Base-by-base conservation (phyloP, 2,113 vertebrate species). In the Tapirus terrestris region DNA sequence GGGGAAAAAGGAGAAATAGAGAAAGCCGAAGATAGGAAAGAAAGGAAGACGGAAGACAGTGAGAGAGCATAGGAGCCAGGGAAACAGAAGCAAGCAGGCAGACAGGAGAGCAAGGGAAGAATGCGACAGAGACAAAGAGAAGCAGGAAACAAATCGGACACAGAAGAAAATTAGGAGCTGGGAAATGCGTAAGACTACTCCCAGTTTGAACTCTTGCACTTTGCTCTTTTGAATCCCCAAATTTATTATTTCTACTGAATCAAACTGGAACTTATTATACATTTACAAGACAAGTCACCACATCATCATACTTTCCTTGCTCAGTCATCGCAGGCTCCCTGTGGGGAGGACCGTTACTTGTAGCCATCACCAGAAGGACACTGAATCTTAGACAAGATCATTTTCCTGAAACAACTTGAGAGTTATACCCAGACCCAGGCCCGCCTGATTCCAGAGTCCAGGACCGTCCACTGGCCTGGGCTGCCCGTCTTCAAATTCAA, bases 121-220 rank as follows among this genome's bases (percentile, higher is more conserved):
- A 5, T 1, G 9, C 1, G 6, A 14, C 17, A 73, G 25, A 56
- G 21, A 39, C 43, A 51, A 21, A 27, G 12, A 21, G 21, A 17
- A 11, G 20, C 9, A 48, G 68, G 11, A 51, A 39, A 53, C 2
- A 23, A 45, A 6, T 2, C 0, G 8, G 8, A 43, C 39, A 27
- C 1, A 6, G 25, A 8, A 3, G 48, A 2, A 21, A 16, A 45
- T 0, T 0, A 5, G 68, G 53, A 77, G 53, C 18, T 0, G 0
- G 36, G n/a, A 6, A 23, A 14, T 3, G 14, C 9, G 68, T 10
- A 1, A 2, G 0, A 1, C 1, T 1, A 4, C 10, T 5, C 7
- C 4, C 36, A 23, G 14, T 6, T 0, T 0, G 20, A 72, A 45
- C 10, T 21, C 14, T 39, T 11, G 33, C 1, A 12, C 17, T 33